These are phyloP conservation scores for Nannoperca australis DNA, from an alignment of 2,797 vertebrate genomes.

Conservation along the genomic window DNA sequence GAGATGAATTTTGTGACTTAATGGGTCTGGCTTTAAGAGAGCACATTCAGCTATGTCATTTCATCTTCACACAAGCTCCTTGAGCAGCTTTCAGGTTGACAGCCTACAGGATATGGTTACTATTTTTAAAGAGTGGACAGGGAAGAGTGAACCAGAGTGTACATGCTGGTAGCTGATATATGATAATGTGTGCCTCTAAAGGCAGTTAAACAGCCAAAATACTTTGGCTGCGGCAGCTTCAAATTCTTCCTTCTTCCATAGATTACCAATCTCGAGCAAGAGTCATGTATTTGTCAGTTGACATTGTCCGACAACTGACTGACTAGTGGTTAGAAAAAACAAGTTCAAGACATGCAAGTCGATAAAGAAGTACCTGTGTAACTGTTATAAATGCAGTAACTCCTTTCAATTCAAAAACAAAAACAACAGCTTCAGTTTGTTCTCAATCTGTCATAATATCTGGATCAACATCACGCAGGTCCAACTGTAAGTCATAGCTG, in stretches of 20 bases:
- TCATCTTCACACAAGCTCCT: slow-evolving; percentile 77
- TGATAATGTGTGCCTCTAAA: slow-evolving; percentile 10
- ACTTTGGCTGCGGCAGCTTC: background rate
- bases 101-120: slow-evolving; percentile 50
- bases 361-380: background rate
- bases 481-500: slow-evolving; percentile 4
- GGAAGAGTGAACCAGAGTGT: slow-evolving; percentile 41
- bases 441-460: background rate
- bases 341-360: background rate
- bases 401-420: slow-evolving; percentile 2
- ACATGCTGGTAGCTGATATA: slow-evolving; percentile 31
- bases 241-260: background rate
- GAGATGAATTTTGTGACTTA: slow-evolving; percentile 12
- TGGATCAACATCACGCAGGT: background rate
- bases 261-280: background rate
- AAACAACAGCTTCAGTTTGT: background rate
- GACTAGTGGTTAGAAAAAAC: background rate
- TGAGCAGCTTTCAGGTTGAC: slow-evolving; percentile 58
- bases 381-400: background rate
- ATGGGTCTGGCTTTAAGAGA: slow-evolving; percentile 31
- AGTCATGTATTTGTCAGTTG: background rate
- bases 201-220: slow-evolving; percentile 11
- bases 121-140: slow-evolving; percentile 68
- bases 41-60: slow-evolving; percentile 64
- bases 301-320: background rate